These are phyloP conservation scores for Merodon equestris DNA, from an alignment of 2,888 invertebrate genomes.

Conservation along the genomic window DNA sequence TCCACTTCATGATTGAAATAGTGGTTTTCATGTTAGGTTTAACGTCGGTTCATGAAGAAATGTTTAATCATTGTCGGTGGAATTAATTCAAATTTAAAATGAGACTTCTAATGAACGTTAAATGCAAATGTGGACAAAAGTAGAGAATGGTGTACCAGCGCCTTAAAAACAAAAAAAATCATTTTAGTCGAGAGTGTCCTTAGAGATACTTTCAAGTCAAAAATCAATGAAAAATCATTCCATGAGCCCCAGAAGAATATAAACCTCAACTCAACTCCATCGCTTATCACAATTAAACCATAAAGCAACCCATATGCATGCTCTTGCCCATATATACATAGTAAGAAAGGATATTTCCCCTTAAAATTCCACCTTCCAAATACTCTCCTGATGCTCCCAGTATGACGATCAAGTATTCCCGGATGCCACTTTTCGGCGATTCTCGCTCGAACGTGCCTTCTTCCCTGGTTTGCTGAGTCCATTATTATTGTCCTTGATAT, in stretches of 20 bases:
- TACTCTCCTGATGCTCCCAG: conserved; percentile 71
- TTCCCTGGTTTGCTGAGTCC: conserved; percentile 35
- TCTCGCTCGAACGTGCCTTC: conserved; percentile 58
- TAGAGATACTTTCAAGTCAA: neutral
- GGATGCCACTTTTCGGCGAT: conserved; percentile 56
- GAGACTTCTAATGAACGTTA: no score
- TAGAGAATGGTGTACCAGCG: no score
- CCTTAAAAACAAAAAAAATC: no score
- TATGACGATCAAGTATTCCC: conserved; percentile 73
- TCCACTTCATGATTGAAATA: conserved; percentile 28
- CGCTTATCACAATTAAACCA: conserved; percentile 19
- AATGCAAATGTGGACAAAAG: no score
- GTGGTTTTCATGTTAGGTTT: neutral
- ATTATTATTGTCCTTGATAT: conserved; percentile 65
- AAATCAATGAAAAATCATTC: conserved; percentile 2
- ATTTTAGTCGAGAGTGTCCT: no score
- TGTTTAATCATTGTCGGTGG: conserved; percentile 10
- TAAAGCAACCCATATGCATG: conserved; percentile 4
- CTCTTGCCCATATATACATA: no score
- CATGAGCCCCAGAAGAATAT: conserved; percentile 39
- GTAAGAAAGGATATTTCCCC: neutral
- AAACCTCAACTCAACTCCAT: neutral
- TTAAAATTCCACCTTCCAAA: conserved; percentile 74
- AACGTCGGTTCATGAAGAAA: neutral
- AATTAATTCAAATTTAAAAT: conserved; percentile 1